Percentiles rank a stretch among this genome's conserved stretches.
These are phyloP conservation scores for Leptestheria dahalacensis DNA, from an alignment of 1,140 invertebrate genomes.

Conservation along the genomic window DNA sequence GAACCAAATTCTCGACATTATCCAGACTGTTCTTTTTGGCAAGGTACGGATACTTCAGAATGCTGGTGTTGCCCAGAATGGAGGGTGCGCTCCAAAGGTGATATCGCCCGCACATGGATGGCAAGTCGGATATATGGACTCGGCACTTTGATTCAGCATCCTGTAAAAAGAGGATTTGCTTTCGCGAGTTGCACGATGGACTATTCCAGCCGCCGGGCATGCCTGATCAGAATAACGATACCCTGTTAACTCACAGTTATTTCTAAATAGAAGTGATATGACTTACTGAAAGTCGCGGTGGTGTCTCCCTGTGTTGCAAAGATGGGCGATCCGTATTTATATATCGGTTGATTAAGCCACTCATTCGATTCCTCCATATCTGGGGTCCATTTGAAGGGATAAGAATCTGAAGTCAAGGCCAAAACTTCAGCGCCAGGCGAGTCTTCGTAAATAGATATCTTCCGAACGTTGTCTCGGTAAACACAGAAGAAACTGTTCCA, in stretches of 20 bases:
- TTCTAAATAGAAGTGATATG: background rate
- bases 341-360: background rate
- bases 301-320: background rate
- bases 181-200: too few species aligned
- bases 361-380: background rate
- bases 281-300: background rate
- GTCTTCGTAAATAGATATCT: constrained; percentile 14
- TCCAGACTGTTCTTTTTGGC: background rate
- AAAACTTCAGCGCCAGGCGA: background rate
- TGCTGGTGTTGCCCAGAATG: background rate
- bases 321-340: constrained; percentile 6
- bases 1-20: background rate
- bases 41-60: background rate
- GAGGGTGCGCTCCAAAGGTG: background rate
- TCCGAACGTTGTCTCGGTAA: constrained; percentile 37
- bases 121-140: background rate
- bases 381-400: background rate
- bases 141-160: too few species aligned
- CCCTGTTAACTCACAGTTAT: background rate
- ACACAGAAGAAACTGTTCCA: constrained; percentile 41
- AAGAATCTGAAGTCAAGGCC: background rate
- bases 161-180: too few species aligned
- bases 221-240: too few species aligned
- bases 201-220: too few species aligned
- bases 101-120: background rate